Evolutionary conservation across 2,888 invertebrate species (phyloP), one percentile per base, ranked within the genome.

Genomic region (Drosophila koepferae): DNA sequence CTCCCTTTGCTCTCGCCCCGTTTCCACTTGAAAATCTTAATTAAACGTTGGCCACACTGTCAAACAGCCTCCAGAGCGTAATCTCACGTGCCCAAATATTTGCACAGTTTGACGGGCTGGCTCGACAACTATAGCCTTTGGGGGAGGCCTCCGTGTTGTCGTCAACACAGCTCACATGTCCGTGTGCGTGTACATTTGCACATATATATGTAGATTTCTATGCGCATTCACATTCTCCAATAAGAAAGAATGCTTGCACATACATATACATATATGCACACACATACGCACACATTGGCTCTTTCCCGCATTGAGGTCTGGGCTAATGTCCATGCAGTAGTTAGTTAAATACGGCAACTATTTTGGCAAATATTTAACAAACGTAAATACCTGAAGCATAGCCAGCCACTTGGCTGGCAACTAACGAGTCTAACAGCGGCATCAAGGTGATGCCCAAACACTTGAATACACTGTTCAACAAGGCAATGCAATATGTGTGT

Each of bases 71-170:
- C 46, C 69, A 54, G 63, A 62, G 62, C 54, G 67, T 63, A 68
- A 60, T 48, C 80, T 85, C 78, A 85, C 82, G 77, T 82, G 86
- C 77, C 64, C 73, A 67, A 2, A 46, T 73, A 71, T 85, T 87
- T 85, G 72, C 77, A 74, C 81, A 85, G 81, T 79, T 78, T 81
- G 84, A 67, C 55, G 64, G 43, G 48, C n/a, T 36, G 56, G 55
- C 48, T 23, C 48, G 34, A 51, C 56, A 12, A 41, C 59, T 66
- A 40, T 51, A 43, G 34, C 23, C 63, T 66, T 61, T 40, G 23
- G 51, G 71, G 59, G 71, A 4, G 59, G 71, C 74, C 63, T 58
- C 34, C 66, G 41, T 66, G 44, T 59, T 44, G 59, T 66, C 43
- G 55, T 70, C 72, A 51, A 43, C 62, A 43, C 59, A 28, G 62